Evolutionary conservation across 1,140 invertebrate genomes (phyloP), one percentile per base, ranked within the genome.

Genomic region (Notospermus geniculatus): DNA sequence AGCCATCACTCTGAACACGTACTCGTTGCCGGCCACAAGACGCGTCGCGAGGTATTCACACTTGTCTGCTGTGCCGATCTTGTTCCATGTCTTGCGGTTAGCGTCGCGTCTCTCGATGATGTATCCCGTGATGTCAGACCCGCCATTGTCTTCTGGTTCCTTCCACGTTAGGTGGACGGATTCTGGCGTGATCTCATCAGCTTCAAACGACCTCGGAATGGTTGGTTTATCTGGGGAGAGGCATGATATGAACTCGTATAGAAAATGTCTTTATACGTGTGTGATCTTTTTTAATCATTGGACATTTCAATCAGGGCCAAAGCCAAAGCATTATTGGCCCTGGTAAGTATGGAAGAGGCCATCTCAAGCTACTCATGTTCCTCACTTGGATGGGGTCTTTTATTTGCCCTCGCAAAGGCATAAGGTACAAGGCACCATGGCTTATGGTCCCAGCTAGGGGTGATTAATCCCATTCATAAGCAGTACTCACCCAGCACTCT

Each of bases 171-270:
- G 80, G 89, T 30, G 95, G 30, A 97, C 87, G 53, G 92, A 89
- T 80, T 97, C 95, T 9, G 94, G 94, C 7, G 91, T 94, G 25
- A 98, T 89, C 76, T 98, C 94, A 61, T 89, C 90, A 73, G 98
- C 92, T 76, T 96, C 93, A 66, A 97, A 90, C 45, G 91, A 93
- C 39, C 74, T 74, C 23, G 70, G 68, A 17, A 76, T 76, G 25
- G 68, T 63, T 62, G 77, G 77, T 54, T 71, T 72, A 50, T 72
- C 75, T 77, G 60, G 28, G 45, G 45, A 50, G 29, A 19, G 23
- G 75, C 45, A 17, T 64, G 56, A 50, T 28, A 54, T 17, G 22
- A 59, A 50, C 36, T n/a, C n/a, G n/a, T n/a, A 53, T 2, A 39
- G 0, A 9, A 4, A 0, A 4, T 11, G 41, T 60, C 17, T 52